A percentile compares a stretch with the other conserved stretches of the same genome.
These are phyloP conservation scores for Armadillidium nasatum DNA, from an alignment of 1,140 invertebrate genomes.

Conservation along the genomic window DNA sequence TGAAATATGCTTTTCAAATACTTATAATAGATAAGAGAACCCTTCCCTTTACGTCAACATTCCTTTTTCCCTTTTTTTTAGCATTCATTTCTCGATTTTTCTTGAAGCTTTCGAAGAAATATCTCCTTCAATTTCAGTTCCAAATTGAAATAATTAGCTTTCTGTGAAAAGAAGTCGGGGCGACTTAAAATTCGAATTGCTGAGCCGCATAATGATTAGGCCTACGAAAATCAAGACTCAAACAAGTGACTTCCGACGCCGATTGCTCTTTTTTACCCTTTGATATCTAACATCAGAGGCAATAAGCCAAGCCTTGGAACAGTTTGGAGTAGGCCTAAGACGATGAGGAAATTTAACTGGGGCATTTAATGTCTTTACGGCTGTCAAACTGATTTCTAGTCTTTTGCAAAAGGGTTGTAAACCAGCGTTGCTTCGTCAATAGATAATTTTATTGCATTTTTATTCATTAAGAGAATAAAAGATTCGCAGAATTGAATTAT, in stretches of 20 bases:
- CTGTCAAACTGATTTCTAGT: constrained; percentile 4
- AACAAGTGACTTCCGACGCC: constrained; percentile 17
- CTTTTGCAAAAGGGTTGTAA: constrained; percentile 5
- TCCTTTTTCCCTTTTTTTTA: not conserved
- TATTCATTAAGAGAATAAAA: not conserved
- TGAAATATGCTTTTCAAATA: not conserved
- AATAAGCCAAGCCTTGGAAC: constrained; percentile 1
- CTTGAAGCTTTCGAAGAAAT: not conserved
- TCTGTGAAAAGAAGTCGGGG: constrained; percentile 32
- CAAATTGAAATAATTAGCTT: constrained; percentile 33
- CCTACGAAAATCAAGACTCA: constrained; percentile 25
- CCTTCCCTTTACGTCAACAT: not conserved
- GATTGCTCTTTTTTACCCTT: constrained; percentile 23
- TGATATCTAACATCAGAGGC: constrained; percentile 16
- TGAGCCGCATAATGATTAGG: constrained; percentile 39
- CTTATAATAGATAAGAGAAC: not conserved
- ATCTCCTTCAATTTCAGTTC: constrained; percentile 8
- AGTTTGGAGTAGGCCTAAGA: constrained; percentile 23
- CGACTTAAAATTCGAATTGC: constrained; percentile 40
- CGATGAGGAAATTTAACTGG: not conserved
- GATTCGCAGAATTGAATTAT: too few species aligned
- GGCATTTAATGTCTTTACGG: constrained; percentile 9
- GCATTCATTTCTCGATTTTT: not conserved
- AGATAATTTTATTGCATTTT: constrained; percentile 12
- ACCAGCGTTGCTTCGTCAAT: constrained; percentile 3